These are phyloP conservation scores for Volucella inanis DNA, from an alignment of 2,888 invertebrate genomes.

Conservation along the genomic window DNA sequence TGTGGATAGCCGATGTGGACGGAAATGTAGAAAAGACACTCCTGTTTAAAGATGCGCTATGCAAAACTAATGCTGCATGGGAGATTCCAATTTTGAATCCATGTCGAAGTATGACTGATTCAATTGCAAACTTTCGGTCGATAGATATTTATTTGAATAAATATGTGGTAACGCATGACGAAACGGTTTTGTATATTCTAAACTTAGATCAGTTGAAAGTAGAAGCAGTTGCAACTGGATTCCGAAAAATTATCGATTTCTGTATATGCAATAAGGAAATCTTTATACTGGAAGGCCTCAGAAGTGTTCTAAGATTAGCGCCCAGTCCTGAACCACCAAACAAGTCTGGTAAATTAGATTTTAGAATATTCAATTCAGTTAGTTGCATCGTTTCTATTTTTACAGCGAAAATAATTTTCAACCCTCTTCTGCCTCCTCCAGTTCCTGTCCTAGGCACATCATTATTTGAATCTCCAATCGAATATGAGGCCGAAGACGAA, in stretches of 20 bases:
- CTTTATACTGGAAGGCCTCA: conserved; percentile 91
- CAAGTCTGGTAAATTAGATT: conserved; percentile 81
- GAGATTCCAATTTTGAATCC: conserved; percentile 90
- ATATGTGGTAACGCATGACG: conserved; percentile 89
- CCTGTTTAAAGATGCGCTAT: conserved; percentile 88
- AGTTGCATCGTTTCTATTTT: neutral
- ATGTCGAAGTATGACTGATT: conserved; percentile 74
- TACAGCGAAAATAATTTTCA: conserved; percentile 80
- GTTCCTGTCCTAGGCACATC: conserved; percentile 78
- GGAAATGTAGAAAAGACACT: conserved; percentile 93
- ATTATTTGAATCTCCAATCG: conserved; percentile 80
- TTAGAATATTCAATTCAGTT: conserved; percentile 44
- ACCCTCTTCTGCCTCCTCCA: conserved; percentile 81
- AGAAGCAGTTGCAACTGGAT: conserved; percentile 86
- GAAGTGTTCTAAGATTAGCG: conserved; percentile 91
- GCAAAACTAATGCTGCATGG: conserved; percentile 84
- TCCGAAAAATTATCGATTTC: conserved; percentile 83
- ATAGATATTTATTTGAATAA: conserved; percentile 88
- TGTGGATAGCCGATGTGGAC: conserved; percentile 90
- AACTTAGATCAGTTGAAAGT: conserved; percentile 88
- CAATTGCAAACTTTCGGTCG: conserved; percentile 85
- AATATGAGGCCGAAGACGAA: conserved; percentile 83
- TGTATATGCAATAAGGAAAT: conserved; percentile 85
- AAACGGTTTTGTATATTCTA: conserved; percentile 88
- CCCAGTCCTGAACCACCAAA: conserved; percentile 87